Conservation (phyloP, 2,113 vertebrate genomes). For the Epinephelus lanceolatus region DNA sequence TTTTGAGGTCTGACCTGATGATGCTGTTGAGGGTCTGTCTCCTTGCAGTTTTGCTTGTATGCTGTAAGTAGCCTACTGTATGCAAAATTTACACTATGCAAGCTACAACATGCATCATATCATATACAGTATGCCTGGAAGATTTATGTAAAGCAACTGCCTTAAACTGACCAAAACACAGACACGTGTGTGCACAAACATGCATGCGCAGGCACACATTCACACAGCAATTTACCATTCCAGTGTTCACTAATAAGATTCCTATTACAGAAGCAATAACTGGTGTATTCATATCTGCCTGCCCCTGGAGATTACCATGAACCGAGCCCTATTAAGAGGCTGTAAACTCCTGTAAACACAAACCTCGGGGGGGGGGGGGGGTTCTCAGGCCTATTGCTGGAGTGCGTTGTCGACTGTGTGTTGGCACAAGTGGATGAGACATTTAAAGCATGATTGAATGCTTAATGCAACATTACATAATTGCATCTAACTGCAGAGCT, state of each 20-base stretch:
- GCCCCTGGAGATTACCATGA: constrained; percentile 53
- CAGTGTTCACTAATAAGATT: constrained; percentile 50
- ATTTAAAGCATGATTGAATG: constrained; percentile 77
- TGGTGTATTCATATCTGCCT: constrained; percentile 46
- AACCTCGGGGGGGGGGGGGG: constrained; percentile 58
- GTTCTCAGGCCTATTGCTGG: constrained; percentile 34
- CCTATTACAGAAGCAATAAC: constrained; percentile 61
- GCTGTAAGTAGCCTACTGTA: constrained; percentile 59
- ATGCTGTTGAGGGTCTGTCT: constrained; percentile 41
- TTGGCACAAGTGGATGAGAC: constrained; percentile 56
- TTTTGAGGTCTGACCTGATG: constrained; percentile 7
- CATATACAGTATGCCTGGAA: background rate
- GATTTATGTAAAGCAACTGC: background rate
- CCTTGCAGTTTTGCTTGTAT: constrained; percentile 44
- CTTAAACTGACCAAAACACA: constrained; percentile 2
- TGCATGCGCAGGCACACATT: background rate
- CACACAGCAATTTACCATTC: constrained; percentile 44
- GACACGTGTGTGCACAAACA: constrained; percentile 14
- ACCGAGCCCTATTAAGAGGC: constrained; percentile 63
- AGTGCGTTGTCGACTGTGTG: constrained; percentile 26
- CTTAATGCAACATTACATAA: constrained; percentile 71
- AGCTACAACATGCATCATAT: constrained; percentile 5
- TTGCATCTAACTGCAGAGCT: constrained; percentile 61
- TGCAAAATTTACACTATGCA: background rate
- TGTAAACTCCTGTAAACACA: constrained; percentile 67